Evolutionary conservation across 2,888 invertebrate species (phyloP), one percentile per base, ranked within the genome.

Genomic region (Erpobdella octoculata): DNA sequence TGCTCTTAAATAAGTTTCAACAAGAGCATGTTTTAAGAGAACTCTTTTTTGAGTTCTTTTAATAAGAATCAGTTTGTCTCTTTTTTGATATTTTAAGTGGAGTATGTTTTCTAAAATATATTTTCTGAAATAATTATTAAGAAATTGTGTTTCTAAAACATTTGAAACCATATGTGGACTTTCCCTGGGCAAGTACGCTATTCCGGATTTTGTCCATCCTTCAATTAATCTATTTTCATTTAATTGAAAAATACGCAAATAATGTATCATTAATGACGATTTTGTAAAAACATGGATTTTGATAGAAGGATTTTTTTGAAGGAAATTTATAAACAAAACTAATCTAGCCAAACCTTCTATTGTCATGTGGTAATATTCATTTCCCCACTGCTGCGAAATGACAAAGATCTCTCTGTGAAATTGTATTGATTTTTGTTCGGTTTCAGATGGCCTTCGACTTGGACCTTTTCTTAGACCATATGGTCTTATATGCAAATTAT

Each of bases 301-400:
- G 28, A 76, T 64, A n/a, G 61, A n/a, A 21, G 67, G 70, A 41
- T 76, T 37, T 53, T 33, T 33, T n/a, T 62, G 41, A 0, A 76
- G 70, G 59, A 76, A 76, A 18, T 58, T 65, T 5, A 76, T 12
- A 46, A 71, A 76, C 2, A 75, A 73, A 12, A 74, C 72, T 41
- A 75, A 36, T 18, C 76, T 41, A 9, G 76, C 76, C 25, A 76
- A n/a, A 25, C 25, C 65, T 64, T 76, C 76, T 25, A 75, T 33
- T 72, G 71, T 74, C 38, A 70, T 71, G 67, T 76, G 76, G 36
- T 74, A 76, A 58, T 69, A 73, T 9, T n/a, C 70, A 18, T 21
- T 72, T 9, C 75, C 75, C 76, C 76, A 76, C 67, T 58, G 71
- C 61, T 74, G 74, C 1, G 72, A 72, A 33, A 76, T 74, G 33